Conservation (phyloP, 2,113 vertebrate genomes). For the Motacilla alba region DNA sequence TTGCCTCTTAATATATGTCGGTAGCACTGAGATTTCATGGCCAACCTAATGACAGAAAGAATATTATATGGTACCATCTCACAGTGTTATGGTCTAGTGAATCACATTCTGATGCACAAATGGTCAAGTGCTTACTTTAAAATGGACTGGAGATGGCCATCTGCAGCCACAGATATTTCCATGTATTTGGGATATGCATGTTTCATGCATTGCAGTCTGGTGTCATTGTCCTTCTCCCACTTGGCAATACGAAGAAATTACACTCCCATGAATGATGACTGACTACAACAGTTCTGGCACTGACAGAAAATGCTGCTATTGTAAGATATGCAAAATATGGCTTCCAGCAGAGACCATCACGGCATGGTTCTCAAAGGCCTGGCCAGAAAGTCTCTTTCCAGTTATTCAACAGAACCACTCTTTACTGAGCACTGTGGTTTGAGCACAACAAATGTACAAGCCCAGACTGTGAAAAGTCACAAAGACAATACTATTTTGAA, state of each 20-base stretch:
- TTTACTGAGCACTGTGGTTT: neutral
- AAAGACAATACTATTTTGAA: neutral
- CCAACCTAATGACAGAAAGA: neutral
- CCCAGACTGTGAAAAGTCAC: neutral
- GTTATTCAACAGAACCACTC: neutral
- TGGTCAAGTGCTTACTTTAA: neutral
- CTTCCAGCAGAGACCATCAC: conserved; percentile 17
- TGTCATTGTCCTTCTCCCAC: conserved; percentile 28
- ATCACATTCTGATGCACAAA: neutral
- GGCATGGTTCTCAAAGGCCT: neutral
- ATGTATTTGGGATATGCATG: neutral
- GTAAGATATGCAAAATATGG: conserved; percentile 47
- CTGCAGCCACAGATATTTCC: conserved; percentile 48
- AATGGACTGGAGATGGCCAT: conserved; percentile 36
- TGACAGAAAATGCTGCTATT: conserved; percentile 20
- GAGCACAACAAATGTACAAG: neutral
- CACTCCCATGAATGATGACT: conserved; percentile 64
- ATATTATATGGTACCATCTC: neutral
- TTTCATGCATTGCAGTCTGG: neutral
- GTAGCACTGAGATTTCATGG: neutral
- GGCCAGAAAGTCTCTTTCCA: neutral
- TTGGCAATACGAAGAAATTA: conserved; percentile 41
- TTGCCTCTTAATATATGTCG: neutral
- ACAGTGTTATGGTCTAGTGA: neutral
- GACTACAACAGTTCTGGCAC: conserved; percentile 44